Evolutionary conservation across 1,140 invertebrate species (phyloP), one percentile per base, ranked within the genome.

Genomic region (Pachypsylla venusta): DNA sequence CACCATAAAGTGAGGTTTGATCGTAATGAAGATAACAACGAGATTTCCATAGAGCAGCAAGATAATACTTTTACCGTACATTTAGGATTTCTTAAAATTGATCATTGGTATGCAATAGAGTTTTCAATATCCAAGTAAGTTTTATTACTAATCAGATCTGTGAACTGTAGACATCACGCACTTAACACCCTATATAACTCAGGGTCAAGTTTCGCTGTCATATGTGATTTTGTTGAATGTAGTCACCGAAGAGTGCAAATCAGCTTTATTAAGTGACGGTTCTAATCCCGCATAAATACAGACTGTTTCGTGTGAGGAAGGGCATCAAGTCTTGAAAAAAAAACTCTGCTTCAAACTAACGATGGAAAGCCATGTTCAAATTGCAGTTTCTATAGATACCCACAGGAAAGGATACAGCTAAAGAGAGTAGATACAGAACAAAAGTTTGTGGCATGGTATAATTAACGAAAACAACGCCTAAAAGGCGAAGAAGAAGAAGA

Each of bases 1-100:
- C 42, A 48, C n/a, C 42, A 48, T 19, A 48, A 48, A 48, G 42
- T 48, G 16, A 48, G 42, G 22, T 48, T 48, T 48, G 42, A 48
- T 48, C 42, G 22, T 7, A 48, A 48, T 48, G 42, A 48, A 48
- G 42, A 48, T 4, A 10, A 5, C 42, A 48, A 48, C n/a, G 7
- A n/a, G 22, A 48, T 48, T 22, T 19, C n/a, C 22, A 22, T 48
- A 48, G 42, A 48, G 22, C 16, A n/a, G 22, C 42, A 48, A 19
- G 42, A 48, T 7, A 48, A 48, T 19, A 5, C n/a, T 19, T 48
- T 48, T n/a, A 48, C n/a, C 22, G 42, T 48, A 7, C 42, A 48
- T 22, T 48, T 48, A 22, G 42, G 42, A 22, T 48, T 48, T 48
- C 42, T 48, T 3, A 48, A 48, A 48, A 48, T 48, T 4, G 22